Percentiles rank a stretch among this genome's conserved stretches.
These are phyloP conservation scores for Xestobium rufovillosum DNA, from an alignment of 2,888 invertebrate genomes.

Conservation along the genomic window DNA sequence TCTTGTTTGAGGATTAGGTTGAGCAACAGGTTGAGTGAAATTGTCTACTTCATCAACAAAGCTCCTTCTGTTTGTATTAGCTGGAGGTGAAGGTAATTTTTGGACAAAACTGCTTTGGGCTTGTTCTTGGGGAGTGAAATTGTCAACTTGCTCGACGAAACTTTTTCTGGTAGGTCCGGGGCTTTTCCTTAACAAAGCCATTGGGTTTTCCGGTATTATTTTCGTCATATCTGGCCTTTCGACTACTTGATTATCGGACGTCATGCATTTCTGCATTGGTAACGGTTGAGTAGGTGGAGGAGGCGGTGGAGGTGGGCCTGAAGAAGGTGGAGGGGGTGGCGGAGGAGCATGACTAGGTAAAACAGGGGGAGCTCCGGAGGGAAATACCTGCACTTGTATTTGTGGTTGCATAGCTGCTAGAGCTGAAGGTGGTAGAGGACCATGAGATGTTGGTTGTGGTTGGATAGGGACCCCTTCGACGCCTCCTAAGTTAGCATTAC, in stretches of 20 bases:
- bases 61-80: conserved; percentile 39
- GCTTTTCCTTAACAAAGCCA: conserved; percentile 60
- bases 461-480: conserved; percentile 47
- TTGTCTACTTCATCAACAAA: conserved; percentile 27
- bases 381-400: conserved; percentile 55
- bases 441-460: conserved; percentile 35
- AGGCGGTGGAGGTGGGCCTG: conserved; percentile 42
- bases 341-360: conserved; percentile 33
- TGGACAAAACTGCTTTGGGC: conserved; percentile 7
- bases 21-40: conserved; percentile 3
- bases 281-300: conserved; percentile 54
- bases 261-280: conserved; percentile 45
- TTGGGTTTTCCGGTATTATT: conserved; percentile 62
- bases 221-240: conserved; percentile 63
- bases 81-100: conserved; percentile 11
- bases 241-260: conserved; percentile 44
- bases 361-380: conserved; percentile 32
- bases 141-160: conserved; percentile 31
- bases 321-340: conserved; percentile 49
- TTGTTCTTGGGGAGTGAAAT: conserved; percentile 22
- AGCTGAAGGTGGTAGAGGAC: conserved; percentile 55
- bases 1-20: conserved; percentile 7
- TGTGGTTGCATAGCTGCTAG: conserved; percentile 56
- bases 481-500: conserved; percentile 66
- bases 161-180: conserved; percentile 49